phyloP scores from a whole-genome alignment of 2,113 vertebrate species.

The Theristicus caerulescens region DNA sequence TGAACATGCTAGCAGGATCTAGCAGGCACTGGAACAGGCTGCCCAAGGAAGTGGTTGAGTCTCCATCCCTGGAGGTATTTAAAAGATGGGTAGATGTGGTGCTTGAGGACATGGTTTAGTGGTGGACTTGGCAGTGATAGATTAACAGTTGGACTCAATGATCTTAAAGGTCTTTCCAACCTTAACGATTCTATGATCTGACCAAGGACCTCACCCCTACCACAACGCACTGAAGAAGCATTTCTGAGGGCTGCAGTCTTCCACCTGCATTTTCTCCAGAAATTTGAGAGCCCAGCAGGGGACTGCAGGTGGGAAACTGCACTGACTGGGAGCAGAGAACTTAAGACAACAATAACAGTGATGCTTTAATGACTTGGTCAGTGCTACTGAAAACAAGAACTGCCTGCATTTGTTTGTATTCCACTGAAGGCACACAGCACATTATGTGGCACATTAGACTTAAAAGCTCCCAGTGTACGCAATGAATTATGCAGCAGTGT shows the following conservation, averaged over 20 bases:
- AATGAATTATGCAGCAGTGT: constrained; percentile 23
- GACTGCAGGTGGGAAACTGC: neutral
- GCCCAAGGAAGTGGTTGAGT: too few species aligned
- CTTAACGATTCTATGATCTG: too few species aligned
- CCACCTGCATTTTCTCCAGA: neutral
- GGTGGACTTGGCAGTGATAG: too few species aligned
- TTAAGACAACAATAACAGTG: neutral
- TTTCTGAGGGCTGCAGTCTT: neutral
- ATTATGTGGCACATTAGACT: neutral
- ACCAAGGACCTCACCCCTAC: neutral
- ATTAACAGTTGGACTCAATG: too few species aligned
- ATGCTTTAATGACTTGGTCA: neutral
- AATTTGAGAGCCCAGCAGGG: neutral
- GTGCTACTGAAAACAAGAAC: neutral
- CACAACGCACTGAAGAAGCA: neutral
- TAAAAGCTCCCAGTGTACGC: neutral
- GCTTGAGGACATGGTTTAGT: too few species aligned
- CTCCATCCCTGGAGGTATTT: too few species aligned
- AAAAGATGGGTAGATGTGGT: too few species aligned
- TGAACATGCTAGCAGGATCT: neutral
- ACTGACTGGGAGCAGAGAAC: neutral
- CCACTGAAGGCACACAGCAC: neutral
- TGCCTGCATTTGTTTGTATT: neutral
- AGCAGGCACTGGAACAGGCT: too few species aligned
- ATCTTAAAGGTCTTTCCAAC: too few species aligned